Base-by-base conservation (phyloP, 1,140 invertebrate genomes). In the Calliphora vicina region DNA sequence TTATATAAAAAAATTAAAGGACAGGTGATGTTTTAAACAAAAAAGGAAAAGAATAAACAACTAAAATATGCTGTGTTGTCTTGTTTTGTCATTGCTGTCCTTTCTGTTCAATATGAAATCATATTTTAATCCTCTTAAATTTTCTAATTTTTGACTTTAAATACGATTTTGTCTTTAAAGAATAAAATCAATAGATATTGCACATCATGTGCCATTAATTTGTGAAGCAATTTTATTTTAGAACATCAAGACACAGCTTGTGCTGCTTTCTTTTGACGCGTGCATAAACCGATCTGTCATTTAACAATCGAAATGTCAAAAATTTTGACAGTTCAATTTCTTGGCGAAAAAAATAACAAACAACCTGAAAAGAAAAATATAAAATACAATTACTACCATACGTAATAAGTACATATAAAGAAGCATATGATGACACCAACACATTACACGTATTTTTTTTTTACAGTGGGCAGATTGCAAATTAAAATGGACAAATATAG, bases 301-400 rank as follows among this genome's bases (percentile, higher is more conserved):
- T 43, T 78, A 20, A 78, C 74, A 84, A 84, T 84, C 78, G 83
- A 84, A 82, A 76, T 84, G 83, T 82, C 83, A 84, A 84, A 82
- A 84, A 72, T 84, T 82, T 82, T 84, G 83, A 84, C 83, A 84
- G 78, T 80, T 84, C 83, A 67, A 84, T 84, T 84, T 78, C 74
- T 78, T 78, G 74, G 35, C 74, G 20, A 27, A 43, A 78, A 76
- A 78, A 45, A 43, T 4, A 78, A 78, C 35, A 78, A 43, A 76
- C 9, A 78, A 78, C 35, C 74, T 78, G 35, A 78, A 43, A 45
- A 45, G 35, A 78, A 78, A 43, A 23, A 20, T 15, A 9, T 17
- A 76, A 76, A 76, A 76, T 42, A 45, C 35, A 43, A 78, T 42
- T 29, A 74, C 74, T 43, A 78, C 74, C 35, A 78, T 35, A 78